Evolutionary conservation across 2,113 vertebrate species (phyloP).

Genomic region (Pardalotus punctatus): DNA sequence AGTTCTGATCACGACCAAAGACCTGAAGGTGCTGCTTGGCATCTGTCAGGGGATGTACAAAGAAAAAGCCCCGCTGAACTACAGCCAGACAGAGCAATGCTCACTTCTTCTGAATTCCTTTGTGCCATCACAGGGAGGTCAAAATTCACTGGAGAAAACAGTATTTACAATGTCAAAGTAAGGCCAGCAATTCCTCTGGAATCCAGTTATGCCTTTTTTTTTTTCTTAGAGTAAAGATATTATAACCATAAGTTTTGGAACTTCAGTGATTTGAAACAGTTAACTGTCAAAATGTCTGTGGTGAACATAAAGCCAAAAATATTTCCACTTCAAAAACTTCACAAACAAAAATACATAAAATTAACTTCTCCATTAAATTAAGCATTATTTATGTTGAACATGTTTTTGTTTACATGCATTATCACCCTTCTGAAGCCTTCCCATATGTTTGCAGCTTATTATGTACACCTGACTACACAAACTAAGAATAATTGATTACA

Average conservation of each 20-base stretch:
- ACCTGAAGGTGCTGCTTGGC: not conserved
- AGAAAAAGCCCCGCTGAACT: not conserved
- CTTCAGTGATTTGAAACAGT: constrained; percentile 36
- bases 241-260: not conserved
- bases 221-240: not conserved
- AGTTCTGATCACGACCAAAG: not conserved
- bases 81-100: not conserved
- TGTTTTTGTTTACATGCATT: constrained; percentile 74
- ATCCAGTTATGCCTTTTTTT: not conserved
- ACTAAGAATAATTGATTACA: constrained; percentile 75
- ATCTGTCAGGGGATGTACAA: not conserved
- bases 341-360: constrained; percentile 44
- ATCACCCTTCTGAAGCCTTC: constrained; percentile 79
- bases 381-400: constrained; percentile 52
- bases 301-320: constrained; percentile 10
- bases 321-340: constrained; percentile 43
- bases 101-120: not conserved
- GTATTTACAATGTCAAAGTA: not conserved
- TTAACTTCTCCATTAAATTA: constrained; percentile 35
- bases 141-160: not conserved
- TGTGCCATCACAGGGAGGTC: not conserved
- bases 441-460: constrained; percentile 80
- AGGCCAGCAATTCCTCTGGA: not conserved
- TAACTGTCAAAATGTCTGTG: constrained; percentile 51
- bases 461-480: constrained; percentile 79